These are phyloP conservation scores for Diorhabda carinulata DNA, from an alignment of 1,140 invertebrate species.

Conservation along the genomic window DNA sequence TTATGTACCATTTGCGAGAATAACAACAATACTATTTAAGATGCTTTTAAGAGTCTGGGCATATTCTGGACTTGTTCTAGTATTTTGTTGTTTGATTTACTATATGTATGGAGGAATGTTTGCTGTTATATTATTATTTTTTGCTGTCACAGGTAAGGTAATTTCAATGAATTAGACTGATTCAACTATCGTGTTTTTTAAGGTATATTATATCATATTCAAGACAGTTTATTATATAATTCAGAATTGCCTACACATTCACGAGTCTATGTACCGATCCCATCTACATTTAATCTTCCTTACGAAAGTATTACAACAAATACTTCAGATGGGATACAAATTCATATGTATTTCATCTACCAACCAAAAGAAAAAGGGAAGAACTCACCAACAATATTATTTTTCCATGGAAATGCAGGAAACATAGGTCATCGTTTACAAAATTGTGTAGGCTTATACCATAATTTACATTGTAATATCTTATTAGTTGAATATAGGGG, in stretches of 20 bases:
- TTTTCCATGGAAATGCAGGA: constrained; percentile 94
- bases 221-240: constrained; percentile 84
- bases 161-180: constrained; percentile 18
- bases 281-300: constrained; percentile 76
- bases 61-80: constrained; percentile 54
- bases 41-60: constrained; percentile 46
- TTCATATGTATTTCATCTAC: constrained; percentile 84
- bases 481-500: constrained; percentile 90
- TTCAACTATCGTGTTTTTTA: constrained; percentile 45
- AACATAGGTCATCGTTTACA: constrained; percentile 89
- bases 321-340: constrained; percentile 72
- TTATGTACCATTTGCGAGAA: constrained; percentile 40
- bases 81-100: constrained; percentile 70
- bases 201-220: constrained; percentile 76
- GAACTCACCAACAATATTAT: constrained; percentile 74
- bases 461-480: constrained; percentile 78
- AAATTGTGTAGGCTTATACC: constrained; percentile 75
- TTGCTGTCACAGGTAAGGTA: constrained; percentile 61
- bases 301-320: constrained; percentile 78
- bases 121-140: constrained; percentile 64
- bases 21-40: constrained; percentile 36
- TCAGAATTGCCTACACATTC: constrained; percentile 85
- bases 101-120: constrained; percentile 76
- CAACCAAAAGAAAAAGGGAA: constrained; percentile 65
- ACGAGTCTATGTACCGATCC: constrained; percentile 78